Conservation (phyloP, 2,113 vertebrate genomes). For the Mormoops blainvillei region DNA sequence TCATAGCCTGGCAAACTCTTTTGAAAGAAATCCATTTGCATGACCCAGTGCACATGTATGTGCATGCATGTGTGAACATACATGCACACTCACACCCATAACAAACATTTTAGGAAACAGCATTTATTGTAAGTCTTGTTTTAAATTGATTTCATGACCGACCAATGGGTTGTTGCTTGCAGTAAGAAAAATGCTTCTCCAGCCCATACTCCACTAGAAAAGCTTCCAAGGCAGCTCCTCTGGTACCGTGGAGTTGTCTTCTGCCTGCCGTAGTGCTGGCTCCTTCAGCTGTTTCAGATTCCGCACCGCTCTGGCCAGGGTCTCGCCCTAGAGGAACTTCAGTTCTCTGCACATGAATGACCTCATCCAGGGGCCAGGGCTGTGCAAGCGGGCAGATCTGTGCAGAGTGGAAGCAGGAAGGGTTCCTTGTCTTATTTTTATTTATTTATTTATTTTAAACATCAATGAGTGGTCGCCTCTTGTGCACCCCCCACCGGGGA, state of each 20-base stretch:
- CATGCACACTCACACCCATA: background rate
- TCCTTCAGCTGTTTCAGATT: background rate
- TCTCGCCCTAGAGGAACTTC: fast-evolving
- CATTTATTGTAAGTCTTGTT: background rate
- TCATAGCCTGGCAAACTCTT: background rate
- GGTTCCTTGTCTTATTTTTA: background rate
- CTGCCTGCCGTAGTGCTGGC: background rate
- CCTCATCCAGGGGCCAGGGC: background rate
- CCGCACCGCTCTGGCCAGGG: background rate
- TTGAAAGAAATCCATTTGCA: background rate
- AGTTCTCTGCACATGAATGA: background rate
- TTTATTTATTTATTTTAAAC: too few relatives aligned
- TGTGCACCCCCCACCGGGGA: too few relatives aligned
- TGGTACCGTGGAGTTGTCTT: background rate
- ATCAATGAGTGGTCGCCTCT: too few relatives aligned
- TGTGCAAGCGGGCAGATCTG: background rate
- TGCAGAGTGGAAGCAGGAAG: background rate
- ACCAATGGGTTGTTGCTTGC: background rate
- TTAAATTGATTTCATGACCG: background rate
- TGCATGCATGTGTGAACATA: background rate
- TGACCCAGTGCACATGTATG: background rate
- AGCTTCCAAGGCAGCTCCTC: background rate
- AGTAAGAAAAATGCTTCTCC: background rate
- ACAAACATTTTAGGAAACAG: background rate
- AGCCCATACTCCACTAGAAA: background rate